These are phyloP conservation scores for Ficedula albicollis DNA, from an alignment of 2,797 vertebrate species.

Conservation along the genomic window DNA sequence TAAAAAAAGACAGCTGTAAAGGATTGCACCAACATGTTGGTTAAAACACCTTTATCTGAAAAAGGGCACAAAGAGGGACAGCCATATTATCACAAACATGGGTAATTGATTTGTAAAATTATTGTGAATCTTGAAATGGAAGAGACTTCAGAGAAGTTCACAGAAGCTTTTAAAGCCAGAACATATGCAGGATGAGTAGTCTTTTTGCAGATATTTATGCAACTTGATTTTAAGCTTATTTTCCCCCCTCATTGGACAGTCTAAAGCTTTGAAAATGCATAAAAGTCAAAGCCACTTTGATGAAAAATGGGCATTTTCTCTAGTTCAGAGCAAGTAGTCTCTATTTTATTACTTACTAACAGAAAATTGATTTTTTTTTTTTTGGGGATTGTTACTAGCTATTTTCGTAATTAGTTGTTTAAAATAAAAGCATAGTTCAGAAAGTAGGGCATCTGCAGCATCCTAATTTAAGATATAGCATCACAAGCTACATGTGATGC, in stretches of 20 bases:
- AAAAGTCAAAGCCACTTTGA: neutral
- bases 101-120: neutral
- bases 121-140: neutral
- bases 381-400: neutral
- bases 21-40: neutral
- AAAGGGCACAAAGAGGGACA: neutral
- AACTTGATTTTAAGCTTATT: neutral
- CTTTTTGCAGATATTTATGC: neutral
- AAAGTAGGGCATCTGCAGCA: neutral
- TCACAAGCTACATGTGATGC: neutral
- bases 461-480: neutral
- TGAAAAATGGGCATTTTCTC: neutral
- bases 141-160: neutral
- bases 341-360: neutral
- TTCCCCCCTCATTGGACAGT: neutral
- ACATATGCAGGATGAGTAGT: neutral
- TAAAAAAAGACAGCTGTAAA: neutral
- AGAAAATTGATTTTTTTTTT: neutral
- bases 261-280: neutral
- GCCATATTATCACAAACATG: neutral
- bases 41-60: neutral
- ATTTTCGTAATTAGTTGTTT: neutral
- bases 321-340: neutral
- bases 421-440: constrained; percentile 3
- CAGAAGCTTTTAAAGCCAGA: neutral